Evolutionary conservation across 2,797 vertebrate genomes (phyloP), one percentile per base, ranked within the genome.

Genomic region (Diceros bicornis): DNA sequence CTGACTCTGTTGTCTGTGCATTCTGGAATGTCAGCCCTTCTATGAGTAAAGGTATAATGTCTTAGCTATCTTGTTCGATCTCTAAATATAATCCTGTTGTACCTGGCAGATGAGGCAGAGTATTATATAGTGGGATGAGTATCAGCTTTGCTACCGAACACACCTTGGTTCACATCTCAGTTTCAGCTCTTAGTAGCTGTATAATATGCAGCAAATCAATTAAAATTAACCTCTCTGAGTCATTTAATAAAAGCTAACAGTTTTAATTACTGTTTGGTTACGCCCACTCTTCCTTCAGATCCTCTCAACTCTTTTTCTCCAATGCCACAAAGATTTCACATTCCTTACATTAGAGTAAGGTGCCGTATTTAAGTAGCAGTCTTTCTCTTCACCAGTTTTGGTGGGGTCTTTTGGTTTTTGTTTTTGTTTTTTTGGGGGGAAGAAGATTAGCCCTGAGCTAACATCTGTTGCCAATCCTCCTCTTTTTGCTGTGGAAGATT

Each of bases 271-370:
- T 85, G 10, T 71, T 93, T 32, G 25, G 23, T 72, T 72, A 27
- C 85, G 47, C 59, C 34, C 57, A 18, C 57, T 89, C 86, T 78
- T 71, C 86, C 90, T 93, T 90, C 64, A 85, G 57, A 79, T n/a
- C 16, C 79, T 90, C 72, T 79, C 32, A 71, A 25, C 47, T 84
- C 52, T 78, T 93, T 81, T 82, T 74, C 77, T 85, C 57, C 27
- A 6, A 7, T 37, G 81, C 64, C 66, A 79, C 74, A 59, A 57
- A 55, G 20, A 55, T 75, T 90, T 79, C 37, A 37, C 57, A 72
- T 82, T 47, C 25, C 7, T 75, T 83, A 52, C 7, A 18, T 64
- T 47, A 44, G 11, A 84, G 29, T 55, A 84, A 90, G 18, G 27
- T 25, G 32, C 34, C 1, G 27, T 79, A 34, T 89, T 84, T 93